These are phyloP conservation scores for Camponotus fellah DNA, from an alignment of 2,888 invertebrate genomes.

Conservation along the genomic window DNA sequence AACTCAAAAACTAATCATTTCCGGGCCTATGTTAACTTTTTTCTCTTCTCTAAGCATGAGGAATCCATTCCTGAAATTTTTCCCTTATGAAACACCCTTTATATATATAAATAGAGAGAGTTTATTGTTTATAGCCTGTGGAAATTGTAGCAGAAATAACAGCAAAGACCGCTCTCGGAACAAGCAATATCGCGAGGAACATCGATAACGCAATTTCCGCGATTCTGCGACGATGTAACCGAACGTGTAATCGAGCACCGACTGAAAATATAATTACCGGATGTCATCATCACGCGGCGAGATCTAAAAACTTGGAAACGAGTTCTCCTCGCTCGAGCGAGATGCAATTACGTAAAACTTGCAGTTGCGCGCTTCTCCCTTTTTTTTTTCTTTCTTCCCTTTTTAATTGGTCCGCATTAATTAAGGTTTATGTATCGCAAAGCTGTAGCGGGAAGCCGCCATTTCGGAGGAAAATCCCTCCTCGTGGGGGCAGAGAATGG, in stretches of 20 bases:
- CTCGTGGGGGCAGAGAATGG: constrained; percentile 27
- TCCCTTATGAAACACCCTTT: not conserved
- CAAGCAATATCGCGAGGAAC: not conserved
- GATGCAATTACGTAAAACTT: constrained; percentile 12
- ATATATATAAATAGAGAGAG: too few species aligned
- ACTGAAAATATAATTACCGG: constrained; percentile 38
- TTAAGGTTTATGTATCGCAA: constrained; percentile 69
- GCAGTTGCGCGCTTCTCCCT: not conserved
- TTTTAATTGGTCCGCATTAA: constrained; percentile 76
- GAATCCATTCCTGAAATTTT: too few species aligned
- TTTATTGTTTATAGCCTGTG: not conserved
- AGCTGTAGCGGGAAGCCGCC: constrained; percentile 16
- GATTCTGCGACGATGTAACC: constrained; percentile 6
- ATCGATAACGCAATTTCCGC: constrained; percentile 24
- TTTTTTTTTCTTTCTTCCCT: constrained; percentile 45
- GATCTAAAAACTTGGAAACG: constrained; percentile 29
- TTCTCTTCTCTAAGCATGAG: too few species aligned
- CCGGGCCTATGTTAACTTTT: too few species aligned
- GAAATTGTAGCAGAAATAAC: not conserved
- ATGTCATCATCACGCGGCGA: not conserved
- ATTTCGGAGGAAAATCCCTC: constrained; percentile 13
- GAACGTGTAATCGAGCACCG: constrained; percentile 38
- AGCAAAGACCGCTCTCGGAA: constrained; percentile 3
- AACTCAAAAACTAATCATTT: too few species aligned
- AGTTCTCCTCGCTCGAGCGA: not conserved